Conservation (phyloP, 2,113 vertebrate species). For the Manacus vitellinus region DNA sequence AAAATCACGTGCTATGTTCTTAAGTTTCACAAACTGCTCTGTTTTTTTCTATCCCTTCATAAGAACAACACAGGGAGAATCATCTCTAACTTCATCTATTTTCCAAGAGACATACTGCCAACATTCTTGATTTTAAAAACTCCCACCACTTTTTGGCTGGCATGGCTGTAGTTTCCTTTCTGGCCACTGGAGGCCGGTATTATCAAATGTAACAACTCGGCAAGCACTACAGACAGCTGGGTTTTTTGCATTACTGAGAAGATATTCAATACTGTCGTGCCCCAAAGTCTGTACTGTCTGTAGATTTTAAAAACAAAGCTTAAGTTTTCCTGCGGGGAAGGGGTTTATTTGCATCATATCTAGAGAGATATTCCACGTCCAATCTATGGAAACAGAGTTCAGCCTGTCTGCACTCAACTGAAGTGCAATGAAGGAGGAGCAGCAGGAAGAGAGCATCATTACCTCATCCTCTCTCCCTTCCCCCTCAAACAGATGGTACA, state of each 20-base stretch:
- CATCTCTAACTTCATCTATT: background rate
- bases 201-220: rapidly evolving
- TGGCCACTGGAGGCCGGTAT: background rate
- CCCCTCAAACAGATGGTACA: background rate
- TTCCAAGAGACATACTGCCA: background rate
- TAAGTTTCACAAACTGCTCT: background rate
- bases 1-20: rapidly evolving
- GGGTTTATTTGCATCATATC: background rate
- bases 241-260: no score
- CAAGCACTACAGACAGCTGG: background rate
- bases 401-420: background rate
- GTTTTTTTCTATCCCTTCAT: background rate
- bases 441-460: background rate
- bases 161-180: background rate
- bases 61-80: background rate
- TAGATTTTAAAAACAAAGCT: background rate
- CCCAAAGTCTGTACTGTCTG: background rate
- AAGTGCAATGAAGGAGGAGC: background rate
- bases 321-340: background rate
- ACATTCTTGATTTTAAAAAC: background rate
- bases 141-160: background rate
- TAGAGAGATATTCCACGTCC: background rate
- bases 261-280: rapidly evolving
- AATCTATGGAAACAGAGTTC: background rate
- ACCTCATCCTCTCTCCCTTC: background rate